phyloP scores from a whole-genome alignment of 2,888 invertebrate species.

The Zygogramma bicolorata region DNA sequence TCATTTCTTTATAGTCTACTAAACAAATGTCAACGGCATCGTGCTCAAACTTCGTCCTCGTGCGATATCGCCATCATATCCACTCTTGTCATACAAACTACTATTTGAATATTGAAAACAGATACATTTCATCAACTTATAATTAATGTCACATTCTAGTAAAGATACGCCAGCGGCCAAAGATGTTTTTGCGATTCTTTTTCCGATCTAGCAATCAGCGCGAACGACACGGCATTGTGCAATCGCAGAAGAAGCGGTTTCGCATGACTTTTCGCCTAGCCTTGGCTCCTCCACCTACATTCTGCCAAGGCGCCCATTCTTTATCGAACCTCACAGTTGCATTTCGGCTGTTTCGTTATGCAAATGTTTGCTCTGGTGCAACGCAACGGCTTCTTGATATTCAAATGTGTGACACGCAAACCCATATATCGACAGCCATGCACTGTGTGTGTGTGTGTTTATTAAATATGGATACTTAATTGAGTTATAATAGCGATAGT shows the following conservation, averaged over 20 bases:
- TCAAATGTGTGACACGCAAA: constrained; percentile 3
- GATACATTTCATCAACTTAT: no score
- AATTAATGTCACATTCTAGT: no score
- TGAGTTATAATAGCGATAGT: background rate
- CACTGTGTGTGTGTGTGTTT: background rate
- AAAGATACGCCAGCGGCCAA: no score
- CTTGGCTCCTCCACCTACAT: background rate
- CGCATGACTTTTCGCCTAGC: background rate
- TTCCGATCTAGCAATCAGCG: background rate
- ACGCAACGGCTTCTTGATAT: background rate
- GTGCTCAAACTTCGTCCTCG: no score
- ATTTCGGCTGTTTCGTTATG: constrained; percentile 5
- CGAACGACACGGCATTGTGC: background rate
- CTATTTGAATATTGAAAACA: no score
- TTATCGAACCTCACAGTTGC: constrained; percentile 6
- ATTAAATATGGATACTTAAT: background rate
- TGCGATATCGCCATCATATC: no score
- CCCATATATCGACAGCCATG: background rate
- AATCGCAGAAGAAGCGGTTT: background rate
- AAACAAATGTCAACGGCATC: no score
- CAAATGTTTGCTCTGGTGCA: constrained; percentile 13
- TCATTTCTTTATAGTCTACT: no score
- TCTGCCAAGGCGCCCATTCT: background rate
- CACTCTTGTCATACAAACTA: no score
- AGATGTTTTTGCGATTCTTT: background rate